Base-by-base conservation (phyloP, 2,888 invertebrate genomes). In the Spialia ferax region DNA sequence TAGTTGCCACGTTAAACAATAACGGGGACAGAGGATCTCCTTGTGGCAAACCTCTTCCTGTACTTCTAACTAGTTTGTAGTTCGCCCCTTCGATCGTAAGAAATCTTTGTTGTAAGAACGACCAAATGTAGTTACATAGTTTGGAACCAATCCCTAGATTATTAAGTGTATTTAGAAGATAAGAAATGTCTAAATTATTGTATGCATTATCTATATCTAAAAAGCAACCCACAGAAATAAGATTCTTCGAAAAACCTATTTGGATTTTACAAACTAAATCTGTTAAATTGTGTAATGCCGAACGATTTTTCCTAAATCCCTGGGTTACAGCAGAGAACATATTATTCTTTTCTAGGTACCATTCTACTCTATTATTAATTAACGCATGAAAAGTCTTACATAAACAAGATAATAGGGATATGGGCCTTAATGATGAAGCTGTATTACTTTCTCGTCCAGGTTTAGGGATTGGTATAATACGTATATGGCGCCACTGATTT, bases 381-480 rank as follows among this genome's bases (percentile, higher is more conserved):
- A 45, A 18, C 0, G 45, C 15, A 45, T 45, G 42, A 18, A 45
- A 45, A 18, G 1, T 45, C 8, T 45, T 45, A 45, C 45, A 45
- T 45, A 45, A 29, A 32, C 50, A 61, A 2, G 61, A 61, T 13
- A 61, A 22, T 8, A 61, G 50, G 6, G 61, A 61, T 1, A 61
- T 50, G 4, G 50, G 61, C 35, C 61, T 50, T n/a, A 61, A 18
- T 20, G 61, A 32, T 35, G 50, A 32, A 10, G 11, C 18, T 11
- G 32, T 18, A 10, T 10, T 56, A 20, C 8, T 11, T n/a, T 54
- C 52, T 1, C 32, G 52, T 6, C 54, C 54, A 11, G 54, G 10
- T 23, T 62, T 62, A 11, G 62, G 62, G 15, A 62, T 62, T 2
- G 62, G 52, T 35, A 62, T 15, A 7, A 50, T 15, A 15, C 32